A percentile compares a stretch with the other conserved stretches of the same genome.
phyloP scores from a whole-genome alignment of 2,113 vertebrate species.

The Pogonocichla stellata region DNA sequence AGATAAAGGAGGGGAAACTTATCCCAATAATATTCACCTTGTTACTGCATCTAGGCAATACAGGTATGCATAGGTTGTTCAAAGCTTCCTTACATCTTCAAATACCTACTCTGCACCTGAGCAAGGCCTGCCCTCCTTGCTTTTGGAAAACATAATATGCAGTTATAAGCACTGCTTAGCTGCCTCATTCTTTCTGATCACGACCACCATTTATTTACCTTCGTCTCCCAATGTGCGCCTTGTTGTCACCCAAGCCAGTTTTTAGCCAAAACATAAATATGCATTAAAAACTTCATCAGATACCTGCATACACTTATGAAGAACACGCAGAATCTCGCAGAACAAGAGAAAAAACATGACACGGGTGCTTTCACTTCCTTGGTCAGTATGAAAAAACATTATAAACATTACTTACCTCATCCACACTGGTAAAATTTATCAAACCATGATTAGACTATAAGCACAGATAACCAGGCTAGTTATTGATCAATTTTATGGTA shows the following conservation, averaged over 20 bases:
- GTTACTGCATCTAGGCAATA: not conserved
- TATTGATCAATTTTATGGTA: not conserved
- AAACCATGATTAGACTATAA: not conserved
- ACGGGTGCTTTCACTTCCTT: not conserved
- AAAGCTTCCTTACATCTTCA: not conserved
- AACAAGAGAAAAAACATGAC: not conserved
- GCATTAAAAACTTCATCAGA: not conserved
- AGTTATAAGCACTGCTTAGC: not conserved
- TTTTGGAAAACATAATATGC: not conserved
- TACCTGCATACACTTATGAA: not conserved
- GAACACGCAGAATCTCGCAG: not conserved
- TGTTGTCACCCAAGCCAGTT: not conserved
- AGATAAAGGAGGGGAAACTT: not conserved
- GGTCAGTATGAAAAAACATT: not conserved
- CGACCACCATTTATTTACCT: not conserved
- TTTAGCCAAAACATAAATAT: not conserved
- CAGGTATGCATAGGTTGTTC: not conserved
- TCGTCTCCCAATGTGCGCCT: not conserved
- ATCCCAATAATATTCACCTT: not conserved
- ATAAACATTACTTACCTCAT: not conserved
- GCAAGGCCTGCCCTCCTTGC: not conserved
- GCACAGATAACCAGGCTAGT: not conserved
- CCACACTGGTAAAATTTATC: not conserved
- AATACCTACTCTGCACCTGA: not conserved
- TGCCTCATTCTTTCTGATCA: not conserved